A percentile compares a stretch with the other conserved stretches of the same genome.
These are phyloP conservation scores for Sebastes steindachneri DNA, from an alignment of 2,797 vertebrate genomes.

Conservation along the genomic window DNA sequence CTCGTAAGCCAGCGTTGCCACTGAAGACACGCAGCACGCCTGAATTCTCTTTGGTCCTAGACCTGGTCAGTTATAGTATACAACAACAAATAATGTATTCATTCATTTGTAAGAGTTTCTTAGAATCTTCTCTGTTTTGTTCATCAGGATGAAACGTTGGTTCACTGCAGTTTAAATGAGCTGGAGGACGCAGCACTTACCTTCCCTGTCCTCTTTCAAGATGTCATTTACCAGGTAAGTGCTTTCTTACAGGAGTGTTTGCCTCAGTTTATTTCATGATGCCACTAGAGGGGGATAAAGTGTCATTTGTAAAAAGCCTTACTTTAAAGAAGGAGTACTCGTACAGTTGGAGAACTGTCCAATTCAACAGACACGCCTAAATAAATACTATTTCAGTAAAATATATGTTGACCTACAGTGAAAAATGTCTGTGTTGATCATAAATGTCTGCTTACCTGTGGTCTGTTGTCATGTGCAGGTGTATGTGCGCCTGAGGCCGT, in stretches of 20 bases:
- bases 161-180: slow-evolving; percentile 98
- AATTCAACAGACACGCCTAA: background rate
- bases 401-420: background rate
- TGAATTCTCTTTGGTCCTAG: slow-evolving; percentile 96
- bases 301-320: background rate
- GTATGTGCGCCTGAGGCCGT: slow-evolving; percentile 96
- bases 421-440: background rate
- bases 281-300: slow-evolving; percentile 64
- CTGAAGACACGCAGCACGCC: slow-evolving; percentile 99
- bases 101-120: background rate
- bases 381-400: background rate
- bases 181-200: slow-evolving; percentile 98
- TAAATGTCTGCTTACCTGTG: background rate
- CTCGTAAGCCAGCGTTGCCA: slow-evolving; percentile 96
- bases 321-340: no score
- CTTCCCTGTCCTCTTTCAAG: slow-evolving; percentile 98
- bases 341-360: background rate
- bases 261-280: background rate
- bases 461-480: slow-evolving; percentile 82
- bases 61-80: slow-evolving; percentile 86
- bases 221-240: slow-evolving; percentile 98
- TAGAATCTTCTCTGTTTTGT: background rate
- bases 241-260: background rate
- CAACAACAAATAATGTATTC: background rate
- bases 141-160: slow-evolving; percentile 94